Conservation (phyloP, 2,797 vertebrate genomes). For the Passerculus sandwichensis region DNA sequence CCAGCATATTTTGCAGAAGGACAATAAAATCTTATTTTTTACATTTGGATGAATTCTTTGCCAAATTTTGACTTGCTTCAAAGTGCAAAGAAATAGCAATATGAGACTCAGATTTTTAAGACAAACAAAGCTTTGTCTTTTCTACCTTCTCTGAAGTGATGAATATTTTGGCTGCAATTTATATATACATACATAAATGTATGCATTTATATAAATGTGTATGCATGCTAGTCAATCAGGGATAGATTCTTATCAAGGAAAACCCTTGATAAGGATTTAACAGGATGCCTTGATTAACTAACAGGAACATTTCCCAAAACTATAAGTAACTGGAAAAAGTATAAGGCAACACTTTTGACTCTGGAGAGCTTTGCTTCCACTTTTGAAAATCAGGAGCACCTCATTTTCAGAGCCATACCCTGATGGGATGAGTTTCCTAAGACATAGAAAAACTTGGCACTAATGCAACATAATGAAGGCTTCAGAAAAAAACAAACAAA, state of each 20-base stretch:
- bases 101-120: background rate
- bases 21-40: background rate
- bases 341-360: background rate
- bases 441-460: background rate
- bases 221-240: background rate
- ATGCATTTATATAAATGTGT: background rate
- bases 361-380: background rate
- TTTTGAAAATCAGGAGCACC: background rate
- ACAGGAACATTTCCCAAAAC: background rate
- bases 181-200: background rate
- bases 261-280: background rate
- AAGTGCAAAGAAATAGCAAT: background rate
- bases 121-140: background rate
- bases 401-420: background rate
- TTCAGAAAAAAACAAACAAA: background rate
- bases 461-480: background rate
- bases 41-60: background rate
- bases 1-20: background rate
- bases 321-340: background rate
- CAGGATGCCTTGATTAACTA: background rate
- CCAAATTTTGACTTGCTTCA: background rate
- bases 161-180: background rate
- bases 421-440: background rate
- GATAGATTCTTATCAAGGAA: background rate
- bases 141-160: background rate